Percentiles rank a stretch among this genome's conserved stretches.
Evolutionary conservation across 2,888 invertebrate genomes (phyloP).

Genomic region (Leptopilina syphax): DNA sequence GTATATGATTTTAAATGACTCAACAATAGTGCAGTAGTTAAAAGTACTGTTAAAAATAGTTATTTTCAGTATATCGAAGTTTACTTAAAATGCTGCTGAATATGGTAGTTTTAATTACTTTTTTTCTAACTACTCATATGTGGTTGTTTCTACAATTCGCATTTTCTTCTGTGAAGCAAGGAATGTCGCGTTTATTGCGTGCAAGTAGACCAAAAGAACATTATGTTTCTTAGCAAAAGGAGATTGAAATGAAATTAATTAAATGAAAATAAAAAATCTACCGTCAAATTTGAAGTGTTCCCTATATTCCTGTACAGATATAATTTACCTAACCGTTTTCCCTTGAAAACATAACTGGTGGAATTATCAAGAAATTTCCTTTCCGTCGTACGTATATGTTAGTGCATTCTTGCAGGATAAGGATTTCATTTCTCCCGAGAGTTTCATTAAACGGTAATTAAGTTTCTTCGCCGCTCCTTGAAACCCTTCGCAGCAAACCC

Average conservation of each 20-base stretch:
- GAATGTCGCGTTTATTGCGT: too few species aligned
- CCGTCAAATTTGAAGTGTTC: neutral
- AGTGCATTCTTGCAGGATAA: constrained; percentile 60
- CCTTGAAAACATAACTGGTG: neutral
- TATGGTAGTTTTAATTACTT: too few species aligned
- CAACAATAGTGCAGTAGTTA: too few species aligned
- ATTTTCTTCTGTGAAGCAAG: too few species aligned
- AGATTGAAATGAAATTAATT: neutral
- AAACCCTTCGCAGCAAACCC: constrained; percentile 53
- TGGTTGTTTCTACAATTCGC: too few species aligned
- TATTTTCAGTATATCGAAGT: too few species aligned
- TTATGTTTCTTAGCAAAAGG: neutral
- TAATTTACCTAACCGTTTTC: neutral
- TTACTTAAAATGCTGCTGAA: too few species aligned
- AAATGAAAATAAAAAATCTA: neutral
- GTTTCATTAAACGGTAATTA: constrained; percentile 74
- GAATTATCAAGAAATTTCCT: constrained; percentile 26
- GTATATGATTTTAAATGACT: too few species aligned
- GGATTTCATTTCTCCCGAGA: constrained; percentile 70
- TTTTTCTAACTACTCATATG: too few species aligned
- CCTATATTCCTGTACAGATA: neutral
- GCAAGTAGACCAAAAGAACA: too few species aligned
- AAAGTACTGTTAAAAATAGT: too few species aligned
- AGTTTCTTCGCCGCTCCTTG: constrained; percentile 60
- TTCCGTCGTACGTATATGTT: constrained; percentile 31